These are phyloP conservation scores for Steatocranus sp. DNA, from an alignment of 2,797 vertebrate species.

Conservation along the genomic window DNA sequence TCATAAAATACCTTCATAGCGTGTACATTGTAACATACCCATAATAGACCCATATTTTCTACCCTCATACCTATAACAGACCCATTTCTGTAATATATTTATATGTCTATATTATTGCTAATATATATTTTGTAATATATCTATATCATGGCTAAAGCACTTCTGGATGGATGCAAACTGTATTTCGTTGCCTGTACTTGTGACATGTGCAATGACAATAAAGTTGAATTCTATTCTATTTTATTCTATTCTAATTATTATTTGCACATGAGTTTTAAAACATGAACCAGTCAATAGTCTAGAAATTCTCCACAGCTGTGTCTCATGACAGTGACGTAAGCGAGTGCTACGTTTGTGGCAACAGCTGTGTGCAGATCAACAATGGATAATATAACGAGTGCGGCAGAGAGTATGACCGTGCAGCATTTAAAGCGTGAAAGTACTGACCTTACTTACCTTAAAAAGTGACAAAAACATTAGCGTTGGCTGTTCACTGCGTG, in stretches of 20 bases:
- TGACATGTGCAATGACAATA: background rate
- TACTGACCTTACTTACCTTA: too few species aligned
- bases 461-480: too few species aligned
- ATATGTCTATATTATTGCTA: too few species aligned
- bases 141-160: background rate
- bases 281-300: background rate
- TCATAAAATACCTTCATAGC: too few species aligned
- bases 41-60: too few species aligned
- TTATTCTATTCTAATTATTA: background rate
- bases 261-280: background rate
- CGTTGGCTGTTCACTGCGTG: too few species aligned
- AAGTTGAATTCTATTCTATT: background rate
- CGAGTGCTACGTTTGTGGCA: background rate
- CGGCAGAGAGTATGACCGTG: too few species aligned
- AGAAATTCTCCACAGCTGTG: background rate
- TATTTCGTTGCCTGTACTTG: background rate
- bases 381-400: background rate
- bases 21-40: too few species aligned
- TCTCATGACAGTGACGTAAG: background rate
- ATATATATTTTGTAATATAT: too few species aligned
- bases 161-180: background rate
- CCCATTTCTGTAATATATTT: too few species aligned
- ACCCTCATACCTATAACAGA: too few species aligned
- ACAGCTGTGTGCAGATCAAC: background rate
- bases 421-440: too few species aligned